Conservation (phyloP, 2,113 vertebrate genomes). For the Centrocercus urophasianus region DNA sequence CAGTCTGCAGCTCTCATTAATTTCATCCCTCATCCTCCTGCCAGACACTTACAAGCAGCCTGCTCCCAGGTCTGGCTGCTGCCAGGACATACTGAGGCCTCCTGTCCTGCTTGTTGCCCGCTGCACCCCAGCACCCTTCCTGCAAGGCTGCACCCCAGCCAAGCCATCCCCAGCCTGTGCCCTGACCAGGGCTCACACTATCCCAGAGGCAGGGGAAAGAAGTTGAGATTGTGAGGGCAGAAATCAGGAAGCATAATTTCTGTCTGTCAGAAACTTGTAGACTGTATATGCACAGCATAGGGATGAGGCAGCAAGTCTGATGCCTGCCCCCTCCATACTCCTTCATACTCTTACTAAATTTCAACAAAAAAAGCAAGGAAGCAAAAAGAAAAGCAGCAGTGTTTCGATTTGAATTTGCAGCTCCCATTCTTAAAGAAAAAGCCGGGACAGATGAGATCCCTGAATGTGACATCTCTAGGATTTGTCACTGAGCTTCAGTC, state of each 20-base stretch:
- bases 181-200: neutral
- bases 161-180: neutral
- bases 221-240: neutral
- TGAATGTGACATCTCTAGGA: neutral
- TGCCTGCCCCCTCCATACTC: neutral
- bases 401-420: neutral
- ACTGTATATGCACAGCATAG: rapidly evolving
- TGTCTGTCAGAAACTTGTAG: neutral
- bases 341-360: rapidly evolving
- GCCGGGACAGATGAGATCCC: neutral
- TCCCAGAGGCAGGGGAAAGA: too few relatives aligned
- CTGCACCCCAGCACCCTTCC: neutral
- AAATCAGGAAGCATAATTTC: neutral
- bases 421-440: neutral
- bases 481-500: constrained; percentile 21
- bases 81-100: neutral
- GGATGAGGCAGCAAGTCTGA: neutral
- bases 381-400: rapidly evolving
- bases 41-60: too few relatives aligned
- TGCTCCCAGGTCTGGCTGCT: neutral
- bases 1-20: neutral
- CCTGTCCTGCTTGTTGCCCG: rapidly evolving
- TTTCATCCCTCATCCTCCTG: neutral
- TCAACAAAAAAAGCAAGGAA: neutral
- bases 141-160: neutral